Percentiles rank a stretch among this genome's conserved stretches.
Evolutionary conservation across 1,140 invertebrate genomes (phyloP).

Genomic region (Oppia nitens): DNA sequence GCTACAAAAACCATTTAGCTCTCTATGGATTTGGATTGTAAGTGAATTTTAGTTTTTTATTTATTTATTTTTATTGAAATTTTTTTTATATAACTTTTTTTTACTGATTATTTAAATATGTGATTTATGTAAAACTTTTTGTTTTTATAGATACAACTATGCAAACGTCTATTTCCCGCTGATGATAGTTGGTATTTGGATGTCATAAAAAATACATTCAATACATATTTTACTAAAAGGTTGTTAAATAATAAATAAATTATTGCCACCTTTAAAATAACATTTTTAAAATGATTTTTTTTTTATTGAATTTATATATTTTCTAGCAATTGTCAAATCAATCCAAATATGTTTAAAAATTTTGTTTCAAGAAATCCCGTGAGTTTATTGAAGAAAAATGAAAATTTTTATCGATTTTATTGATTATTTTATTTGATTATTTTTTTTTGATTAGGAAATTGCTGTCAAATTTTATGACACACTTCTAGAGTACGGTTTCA

Average conservation of each 20-base stretch:
- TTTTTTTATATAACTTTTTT: neutral
- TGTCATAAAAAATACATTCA: neutral
- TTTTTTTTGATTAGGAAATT: no score
- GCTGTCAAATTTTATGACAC: neutral
- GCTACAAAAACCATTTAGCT: neutral
- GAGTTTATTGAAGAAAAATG: no score
- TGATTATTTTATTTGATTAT: no score
- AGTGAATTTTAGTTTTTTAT: neutral
- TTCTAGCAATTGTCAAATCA: neutral
- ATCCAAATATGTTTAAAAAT: neutral
- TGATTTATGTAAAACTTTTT: neutral
- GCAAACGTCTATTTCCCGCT: neutral
- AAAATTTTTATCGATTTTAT: no score
- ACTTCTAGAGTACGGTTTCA: neutral
- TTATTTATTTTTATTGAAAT: neutral
- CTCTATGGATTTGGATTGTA: neutral
- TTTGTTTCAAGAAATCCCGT: neutral
- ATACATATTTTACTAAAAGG: neutral
- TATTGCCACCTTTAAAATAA: no score
- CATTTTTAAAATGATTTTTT: neutral
- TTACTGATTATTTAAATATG: neutral
- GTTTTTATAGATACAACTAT: neutral
- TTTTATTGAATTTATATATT: no score
- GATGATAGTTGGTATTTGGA: neutral
- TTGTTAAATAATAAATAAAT: neutral